Evolutionary conservation across 2,888 invertebrate genomes (phyloP), one percentile per base, ranked within the genome.

Genomic region (Idaea dimidiata): DNA sequence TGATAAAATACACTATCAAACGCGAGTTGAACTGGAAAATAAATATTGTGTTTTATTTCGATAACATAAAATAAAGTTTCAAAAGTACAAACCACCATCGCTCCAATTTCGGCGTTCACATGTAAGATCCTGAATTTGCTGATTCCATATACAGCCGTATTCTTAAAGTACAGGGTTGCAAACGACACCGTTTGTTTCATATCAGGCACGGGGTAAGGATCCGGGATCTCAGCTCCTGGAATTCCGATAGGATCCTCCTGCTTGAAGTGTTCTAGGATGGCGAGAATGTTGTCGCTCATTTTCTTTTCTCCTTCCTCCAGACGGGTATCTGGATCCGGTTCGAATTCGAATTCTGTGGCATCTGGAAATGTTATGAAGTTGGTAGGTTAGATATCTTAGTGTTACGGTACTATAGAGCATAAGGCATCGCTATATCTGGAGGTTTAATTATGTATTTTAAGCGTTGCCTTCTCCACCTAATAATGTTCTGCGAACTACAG

Each of bases 171-270:
- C 82, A 97, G 93, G 8, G 94, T 95, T 43, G 94, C 95, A 69
- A 97, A 93, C 2, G 95, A 94, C 66, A 96, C 93, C 53, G 95
- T 94, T 74, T 96, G 95, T 62, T 94, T 94, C 87, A 96, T 95
- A 71, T 96, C 95, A 0, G 97, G 97, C 24, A 97, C 95, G 0
- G 93, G 87, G 89, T 97, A 95, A 0, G 98, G 97, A 79, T 97
- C 97, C 0, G 96, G 96, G 60, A 97, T 93, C 0, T 95, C 94
- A 0, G 94, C 95, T 0, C 96, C 96, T 0, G 97, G 97, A n/a
- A 97, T 80, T 6, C 97, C 97, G 6, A 96, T 89, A 0, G 97
- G 97, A 83, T 97, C 96, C 16, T 94, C 93, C 77, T 97, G 94
- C 82, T 97, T 96, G 84, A 95, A 97, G 80, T 97, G 97, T 63